These are phyloP conservation scores for Sphenopsis melanotis DNA, from an alignment of 2,797 vertebrate species.

Conservation along the genomic window DNA sequence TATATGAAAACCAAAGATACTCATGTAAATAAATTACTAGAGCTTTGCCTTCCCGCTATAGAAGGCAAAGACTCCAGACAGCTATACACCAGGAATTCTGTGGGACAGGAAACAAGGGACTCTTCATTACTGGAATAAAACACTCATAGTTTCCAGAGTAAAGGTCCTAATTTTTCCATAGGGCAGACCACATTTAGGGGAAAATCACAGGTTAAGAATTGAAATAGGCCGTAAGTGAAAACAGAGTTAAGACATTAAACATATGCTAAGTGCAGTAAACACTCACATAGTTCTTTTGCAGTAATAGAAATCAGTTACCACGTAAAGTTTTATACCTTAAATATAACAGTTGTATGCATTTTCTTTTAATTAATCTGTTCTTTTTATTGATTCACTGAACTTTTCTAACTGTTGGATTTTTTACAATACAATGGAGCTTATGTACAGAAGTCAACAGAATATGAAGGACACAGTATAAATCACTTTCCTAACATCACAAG, in stretches of 20 bases:
- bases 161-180: slow-evolving; percentile 17
- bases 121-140: slow-evolving; percentile 36
- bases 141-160: slow-evolving; percentile 20
- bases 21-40: not conserved
- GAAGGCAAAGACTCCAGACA: not conserved
- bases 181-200: not conserved
- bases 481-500: not conserved
- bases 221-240: not conserved
- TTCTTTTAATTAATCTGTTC: not conserved
- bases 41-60: not conserved
- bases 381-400: not conserved
- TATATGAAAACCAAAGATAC: not conserved
- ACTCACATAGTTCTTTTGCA: not conserved
- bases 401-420: not conserved
- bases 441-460: not conserved
- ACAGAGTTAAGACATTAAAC: slow-evolving; percentile 37
- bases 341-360: not conserved
- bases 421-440: not conserved
- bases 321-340: not conserved
- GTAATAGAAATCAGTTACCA: not conserved
- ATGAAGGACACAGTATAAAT: not conserved
- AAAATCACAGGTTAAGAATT: slow-evolving; percentile 2
- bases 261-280: not conserved
- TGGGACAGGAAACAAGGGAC: not conserved
- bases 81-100: not conserved